These are phyloP conservation scores for Masticophis lateralis DNA, from an alignment of 2,797 vertebrate genomes.

Conservation along the genomic window DNA sequence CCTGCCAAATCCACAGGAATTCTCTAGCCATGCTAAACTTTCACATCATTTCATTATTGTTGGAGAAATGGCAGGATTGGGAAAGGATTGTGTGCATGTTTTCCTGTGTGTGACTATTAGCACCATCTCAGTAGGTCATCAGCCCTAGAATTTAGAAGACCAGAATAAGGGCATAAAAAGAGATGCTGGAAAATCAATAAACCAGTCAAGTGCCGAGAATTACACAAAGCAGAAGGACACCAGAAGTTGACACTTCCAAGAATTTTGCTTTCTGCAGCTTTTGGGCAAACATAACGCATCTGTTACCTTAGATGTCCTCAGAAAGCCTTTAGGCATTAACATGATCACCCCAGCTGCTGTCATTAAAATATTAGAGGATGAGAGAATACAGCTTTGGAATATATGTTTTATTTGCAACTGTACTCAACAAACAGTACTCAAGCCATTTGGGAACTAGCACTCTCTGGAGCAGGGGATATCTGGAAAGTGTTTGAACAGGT, in stretches of 20 bases:
- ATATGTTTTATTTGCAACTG: not conserved
- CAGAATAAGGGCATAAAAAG: not conserved
- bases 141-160: not conserved
- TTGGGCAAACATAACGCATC: not conserved
- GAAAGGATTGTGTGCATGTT: not conserved
- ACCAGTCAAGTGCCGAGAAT: not conserved
- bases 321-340: not conserved
- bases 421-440: not conserved
- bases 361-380: not conserved
- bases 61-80: not conserved
- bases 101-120: not conserved
- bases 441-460: not conserved
- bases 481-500: not conserved
- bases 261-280: not conserved
- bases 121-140: not conserved
- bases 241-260: not conserved
- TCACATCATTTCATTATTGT: conserved; percentile 1
- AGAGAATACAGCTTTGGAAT: not conserved
- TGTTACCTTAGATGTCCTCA: not conserved
- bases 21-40: conserved; percentile 16
- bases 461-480: not conserved
- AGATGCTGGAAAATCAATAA: not conserved
- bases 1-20: conserved; percentile 34
- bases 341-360: not conserved
- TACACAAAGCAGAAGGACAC: not conserved